Evolutionary conservation across 1,140 invertebrate species (phyloP).

Genomic region (Diplogasteroides magnus): DNA sequence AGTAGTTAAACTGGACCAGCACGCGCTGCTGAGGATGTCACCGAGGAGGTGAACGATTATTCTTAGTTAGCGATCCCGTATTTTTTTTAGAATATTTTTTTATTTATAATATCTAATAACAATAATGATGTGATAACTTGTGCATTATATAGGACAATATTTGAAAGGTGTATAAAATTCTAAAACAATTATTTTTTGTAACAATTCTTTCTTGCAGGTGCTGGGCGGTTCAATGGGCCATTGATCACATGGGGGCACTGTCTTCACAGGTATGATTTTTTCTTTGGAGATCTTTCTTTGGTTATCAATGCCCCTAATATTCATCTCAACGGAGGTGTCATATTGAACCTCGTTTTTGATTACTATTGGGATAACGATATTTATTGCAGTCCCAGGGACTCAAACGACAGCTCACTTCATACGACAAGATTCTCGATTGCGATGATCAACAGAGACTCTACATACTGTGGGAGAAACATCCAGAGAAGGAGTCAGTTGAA

Average conservation of each 20-base stretch:
- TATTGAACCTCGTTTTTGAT: neutral
- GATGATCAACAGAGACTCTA: conserved; percentile 25
- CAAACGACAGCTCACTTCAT: conserved; percentile 26
- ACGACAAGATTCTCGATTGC: conserved; percentile 21
- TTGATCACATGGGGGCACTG: neutral
- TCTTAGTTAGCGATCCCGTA: too few species aligned
- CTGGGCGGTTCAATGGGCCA: neutral
- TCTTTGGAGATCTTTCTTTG: neutral
- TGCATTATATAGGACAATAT: too few species aligned
- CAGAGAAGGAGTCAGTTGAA: conserved; percentile 8
- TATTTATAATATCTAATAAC: neutral
- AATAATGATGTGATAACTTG: too few species aligned
- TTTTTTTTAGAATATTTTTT: neutral
- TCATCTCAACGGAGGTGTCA: neutral
- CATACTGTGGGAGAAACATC: conserved; percentile 27
- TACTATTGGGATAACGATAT: neutral
- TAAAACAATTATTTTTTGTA: neutral
- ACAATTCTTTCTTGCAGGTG: neutral
- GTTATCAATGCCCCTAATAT: neutral
- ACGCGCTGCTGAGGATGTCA: too few species aligned
- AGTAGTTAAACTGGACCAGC: too few species aligned
- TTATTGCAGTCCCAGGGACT: conserved; percentile 27
- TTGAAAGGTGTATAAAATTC: neutral
- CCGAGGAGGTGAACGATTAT: too few species aligned
- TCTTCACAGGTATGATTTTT: neutral